These are phyloP conservation scores for Chrysemys picta DNA, from an alignment of 2,113 vertebrate genomes.

Conservation along the genomic window DNA sequence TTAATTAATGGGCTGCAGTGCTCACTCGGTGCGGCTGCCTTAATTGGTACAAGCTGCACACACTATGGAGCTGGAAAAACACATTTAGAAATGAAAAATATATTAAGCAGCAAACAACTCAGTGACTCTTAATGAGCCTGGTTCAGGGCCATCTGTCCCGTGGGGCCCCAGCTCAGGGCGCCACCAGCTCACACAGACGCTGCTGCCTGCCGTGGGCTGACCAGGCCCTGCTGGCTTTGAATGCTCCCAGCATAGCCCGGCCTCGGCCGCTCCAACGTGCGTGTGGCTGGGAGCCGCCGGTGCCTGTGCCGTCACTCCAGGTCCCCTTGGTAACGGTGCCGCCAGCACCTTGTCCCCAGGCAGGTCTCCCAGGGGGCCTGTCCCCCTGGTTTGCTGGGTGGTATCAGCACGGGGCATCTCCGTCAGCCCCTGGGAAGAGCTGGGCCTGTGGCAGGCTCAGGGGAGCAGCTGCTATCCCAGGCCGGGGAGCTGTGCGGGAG, in stretches of 20 bases:
- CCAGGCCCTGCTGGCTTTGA: background rate
- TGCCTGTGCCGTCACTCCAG: too few relatives aligned
- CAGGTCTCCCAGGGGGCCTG: rapidly evolving
- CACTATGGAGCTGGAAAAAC: constrained; percentile 67
- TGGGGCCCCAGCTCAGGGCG: background rate
- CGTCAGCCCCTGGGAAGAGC: too few relatives aligned
- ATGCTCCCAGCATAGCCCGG: rapidly evolving
- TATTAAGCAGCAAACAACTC: constrained; percentile 77
- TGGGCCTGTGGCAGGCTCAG: background rate
- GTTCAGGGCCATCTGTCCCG: background rate
- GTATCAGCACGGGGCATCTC: rapidly evolving
- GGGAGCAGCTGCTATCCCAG: background rate
- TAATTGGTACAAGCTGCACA: constrained; percentile 79
- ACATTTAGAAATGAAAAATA: constrained; percentile 75
- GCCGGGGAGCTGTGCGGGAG: too few relatives aligned
- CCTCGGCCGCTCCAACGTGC: rapidly evolving
- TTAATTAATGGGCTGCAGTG: constrained; percentile 76
- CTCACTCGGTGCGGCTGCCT: constrained; percentile 70
- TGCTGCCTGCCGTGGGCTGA: background rate
- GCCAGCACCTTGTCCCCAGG: background rate
- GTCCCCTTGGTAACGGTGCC: rapidly evolving
- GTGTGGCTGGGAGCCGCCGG: rapidly evolving
- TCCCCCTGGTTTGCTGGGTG: rapidly evolving
- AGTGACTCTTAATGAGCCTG: constrained; percentile 70
- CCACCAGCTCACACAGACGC: too few relatives aligned